Conservation (phyloP, 2,113 vertebrate genomes). For the Chloropsis cyanopogon region DNA sequence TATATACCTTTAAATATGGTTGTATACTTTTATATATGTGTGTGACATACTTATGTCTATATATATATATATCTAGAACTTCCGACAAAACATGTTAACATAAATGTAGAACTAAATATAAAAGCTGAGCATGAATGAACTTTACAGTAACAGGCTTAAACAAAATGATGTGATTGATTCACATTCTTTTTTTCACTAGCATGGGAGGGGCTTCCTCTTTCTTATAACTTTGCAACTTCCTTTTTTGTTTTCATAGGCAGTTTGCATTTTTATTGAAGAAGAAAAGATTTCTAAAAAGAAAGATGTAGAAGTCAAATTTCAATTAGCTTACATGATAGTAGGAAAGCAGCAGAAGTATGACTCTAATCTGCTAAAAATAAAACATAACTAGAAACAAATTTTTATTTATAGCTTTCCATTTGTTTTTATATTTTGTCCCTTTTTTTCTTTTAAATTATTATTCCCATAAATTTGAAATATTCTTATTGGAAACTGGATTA, state of each 20-base stretch:
- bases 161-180: not conserved
- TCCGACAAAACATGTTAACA: not conserved
- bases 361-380: not conserved
- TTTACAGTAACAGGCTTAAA: not conserved
- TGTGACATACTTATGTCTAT: not conserved
- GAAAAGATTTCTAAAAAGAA: not conserved
- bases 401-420: not conserved
- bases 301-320: not conserved
- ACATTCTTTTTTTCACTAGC: not conserved
- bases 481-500: not conserved
- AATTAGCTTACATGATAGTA: not conserved
- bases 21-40: not conserved
- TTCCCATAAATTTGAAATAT: not conserved
- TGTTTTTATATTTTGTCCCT: not conserved
- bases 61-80: not conserved
- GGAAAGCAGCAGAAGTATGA: not conserved
- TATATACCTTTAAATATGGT: not conserved
- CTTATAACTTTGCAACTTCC: not conserved
- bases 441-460: not conserved
- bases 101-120: not conserved
- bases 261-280: not conserved
- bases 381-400: not conserved
- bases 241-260: not conserved
- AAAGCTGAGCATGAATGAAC: not conserved
- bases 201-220: not conserved